phyloP scores from a whole-genome alignment of 1,140 invertebrate species.

The Sinella curviseta region DNA sequence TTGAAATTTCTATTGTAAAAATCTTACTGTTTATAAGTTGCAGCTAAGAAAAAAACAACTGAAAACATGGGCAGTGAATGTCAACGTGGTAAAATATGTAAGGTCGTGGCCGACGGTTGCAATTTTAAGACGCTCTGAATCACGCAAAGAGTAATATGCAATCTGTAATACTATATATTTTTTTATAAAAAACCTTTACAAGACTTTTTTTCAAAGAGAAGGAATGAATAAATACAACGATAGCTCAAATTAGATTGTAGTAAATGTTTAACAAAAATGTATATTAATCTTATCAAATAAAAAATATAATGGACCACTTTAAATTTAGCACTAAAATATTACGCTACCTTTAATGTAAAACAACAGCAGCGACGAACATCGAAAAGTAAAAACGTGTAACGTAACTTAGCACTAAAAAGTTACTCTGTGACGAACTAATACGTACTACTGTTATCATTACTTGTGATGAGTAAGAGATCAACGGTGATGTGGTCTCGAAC shows the following conservation, averaged over 20 bases:
- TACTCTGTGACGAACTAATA: not conserved
- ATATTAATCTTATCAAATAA: too few relatives aligned
- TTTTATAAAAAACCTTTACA: too few relatives aligned
- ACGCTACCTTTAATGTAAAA: not conserved
- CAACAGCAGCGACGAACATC: not conserved
- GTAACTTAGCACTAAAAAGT: not conserved
- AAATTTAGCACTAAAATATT: not conserved
- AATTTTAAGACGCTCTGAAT: too few relatives aligned
- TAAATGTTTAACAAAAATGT: too few relatives aligned
- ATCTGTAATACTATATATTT: too few relatives aligned
- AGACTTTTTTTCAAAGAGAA: too few relatives aligned
- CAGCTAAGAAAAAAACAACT: not conserved
- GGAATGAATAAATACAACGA: too few relatives aligned
- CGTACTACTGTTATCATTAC: not conserved
- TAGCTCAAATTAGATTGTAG: too few relatives aligned
- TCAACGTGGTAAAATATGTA: not conserved
- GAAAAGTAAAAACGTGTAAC: not conserved
- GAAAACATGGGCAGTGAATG: slow-evolving; percentile 10
- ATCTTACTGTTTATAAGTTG: not conserved
- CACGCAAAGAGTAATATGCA: too few relatives aligned
- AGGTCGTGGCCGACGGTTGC: not conserved
- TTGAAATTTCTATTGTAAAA: not conserved
- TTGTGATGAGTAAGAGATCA: not conserved
- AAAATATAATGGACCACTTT: not conserved
- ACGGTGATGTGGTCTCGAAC: not conserved